Percentiles rank a stretch among this genome's conserved stretches.
Evolutionary conservation across 1,140 invertebrate genomes (phyloP).

Genomic region (Sycophaga agraensis): DNA sequence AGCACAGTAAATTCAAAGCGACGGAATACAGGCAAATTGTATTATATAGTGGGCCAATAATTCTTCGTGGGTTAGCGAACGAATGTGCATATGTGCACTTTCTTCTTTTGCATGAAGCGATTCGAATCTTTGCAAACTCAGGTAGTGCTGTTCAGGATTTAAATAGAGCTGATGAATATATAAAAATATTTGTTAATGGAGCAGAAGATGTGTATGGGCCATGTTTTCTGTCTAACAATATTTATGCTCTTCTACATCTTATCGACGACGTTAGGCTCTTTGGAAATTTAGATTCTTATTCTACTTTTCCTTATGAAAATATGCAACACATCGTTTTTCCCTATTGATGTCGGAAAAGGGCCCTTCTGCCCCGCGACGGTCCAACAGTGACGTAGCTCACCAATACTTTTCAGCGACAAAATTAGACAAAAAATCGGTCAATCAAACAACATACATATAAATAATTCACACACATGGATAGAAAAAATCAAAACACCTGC

Average conservation of each 20-base stretch:
- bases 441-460: no score
- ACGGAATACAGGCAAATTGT: conserved; percentile 26
- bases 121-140: conserved; percentile 4
- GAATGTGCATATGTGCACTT: conserved; percentile 17
- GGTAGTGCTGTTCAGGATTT: background rate
- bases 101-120: conserved; percentile 16
- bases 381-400: no score
- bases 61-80: conserved; percentile 9
- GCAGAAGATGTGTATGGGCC: no score
- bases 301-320: conserved; percentile 35
- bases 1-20: conserved; percentile 24
- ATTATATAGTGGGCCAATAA: conserved; percentile 20
- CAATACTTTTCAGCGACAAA: no score
- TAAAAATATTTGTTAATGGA: no score
- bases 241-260: conserved; percentile 32
- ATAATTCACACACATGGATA: no score
- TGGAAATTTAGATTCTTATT: conserved; percentile 31
- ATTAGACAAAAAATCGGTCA: no score
- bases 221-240: conserved; percentile 27
- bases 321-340: no score
- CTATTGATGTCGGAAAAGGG: no score
- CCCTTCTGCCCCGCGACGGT: no score
- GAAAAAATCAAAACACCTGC: no score
- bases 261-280: conserved; percentile 30
- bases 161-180: conserved; percentile 21